Evolutionary conservation across 1,140 invertebrate species (phyloP), one percentile per base, ranked within the genome.

Genomic region (Eufriesea mexicana): DNA sequence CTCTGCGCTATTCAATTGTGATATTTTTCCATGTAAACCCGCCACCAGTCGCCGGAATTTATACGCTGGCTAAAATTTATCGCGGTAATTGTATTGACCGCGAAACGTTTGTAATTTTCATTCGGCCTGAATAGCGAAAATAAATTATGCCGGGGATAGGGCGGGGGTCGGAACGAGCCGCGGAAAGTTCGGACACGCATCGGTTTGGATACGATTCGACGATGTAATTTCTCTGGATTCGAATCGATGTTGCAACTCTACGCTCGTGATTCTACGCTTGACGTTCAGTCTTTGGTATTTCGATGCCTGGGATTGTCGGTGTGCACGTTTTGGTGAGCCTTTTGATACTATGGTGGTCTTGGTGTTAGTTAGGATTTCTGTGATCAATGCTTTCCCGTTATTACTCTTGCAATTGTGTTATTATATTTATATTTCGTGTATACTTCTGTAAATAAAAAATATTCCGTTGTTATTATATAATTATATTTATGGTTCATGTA

Each of bases 31-130:
- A 23, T 45, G 20, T 28, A 49, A 45, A 8, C 67, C 25, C 67
- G 16, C 0, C 67, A 18, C 16, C 2, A 45, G 28, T 5, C 14
- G 14, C 14, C 61, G 28, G 8, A n/a, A 55, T 77, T 66, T 54
- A 45, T 54, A 16, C 28, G 14, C 5, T 12, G 28, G 42, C 5
- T 28, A 35, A 49, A 42, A 77, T 66, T 66, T 66, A 77, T 77
- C 23, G 49, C 25, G 47, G 47, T 25, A 77, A 66, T 51, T 10
- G 74, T 42, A 66, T 66, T 42, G 61, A 62, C 57, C 45, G 23
- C 61, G 28, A 35, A 54, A 42, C 25, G 25, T 62, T 49, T 49
- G 73, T 62, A 62, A 62, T 62, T 75, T 62, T 49, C 59, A n/a
- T 49, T 75, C 45, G 45, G 25, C 16, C 18, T 14, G n/a, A 54